Base-by-base conservation (phyloP, 2,888 invertebrate genomes). In the Abrostola triplasia region DNA sequence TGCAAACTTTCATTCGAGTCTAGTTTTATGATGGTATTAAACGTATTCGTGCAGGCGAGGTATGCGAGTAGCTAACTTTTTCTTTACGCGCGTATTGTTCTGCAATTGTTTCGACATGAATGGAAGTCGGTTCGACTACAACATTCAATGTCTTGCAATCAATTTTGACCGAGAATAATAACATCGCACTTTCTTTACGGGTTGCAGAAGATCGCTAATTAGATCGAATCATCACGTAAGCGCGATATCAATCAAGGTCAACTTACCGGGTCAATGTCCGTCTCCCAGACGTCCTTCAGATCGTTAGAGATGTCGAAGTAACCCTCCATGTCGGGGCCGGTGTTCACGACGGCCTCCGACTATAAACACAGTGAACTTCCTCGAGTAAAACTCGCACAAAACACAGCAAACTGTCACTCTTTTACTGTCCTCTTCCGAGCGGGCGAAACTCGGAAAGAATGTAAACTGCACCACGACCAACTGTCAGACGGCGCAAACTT, bases 211-310 rank as follows among this genome's bases (percentile, higher is more conserved):
- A 73, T 77, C 47, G 42, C 42, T 67, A 73, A 80, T 80, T 73
- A 58, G 56, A 71, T 77, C 59, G 61, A 65, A 77, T 63, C 48
- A 71, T 82, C 81, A 81, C 77, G 76, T 84, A 66, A 67, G 72
- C 79, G 92, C 82, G 85, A 79, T 88, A 87, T 82, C 82, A 78
- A 71, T 79, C 88, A 92, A 91, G 91, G 91, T 90, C 89, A 85
- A 95, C 97, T 97, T 91, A 97, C 97, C 96, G 97, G 96, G 95
- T 97, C 97, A 88, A 97, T 95, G 94, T 97, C 97, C 83, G 97
- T 96, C 90, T 97, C 97, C 97, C 97, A 97, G 85, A 97, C 95
- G 92, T 97, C 97, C 95, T 96, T 96, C 86, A 97, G 95, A 92
- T 96, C 96, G 71, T 96, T 95, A 84, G 96, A 96, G 89, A 96